A percentile compares a stretch with the other conserved stretches of the same genome.
phyloP scores from a whole-genome alignment of 2,797 vertebrate genomes.

The Rhinella marina region DNA sequence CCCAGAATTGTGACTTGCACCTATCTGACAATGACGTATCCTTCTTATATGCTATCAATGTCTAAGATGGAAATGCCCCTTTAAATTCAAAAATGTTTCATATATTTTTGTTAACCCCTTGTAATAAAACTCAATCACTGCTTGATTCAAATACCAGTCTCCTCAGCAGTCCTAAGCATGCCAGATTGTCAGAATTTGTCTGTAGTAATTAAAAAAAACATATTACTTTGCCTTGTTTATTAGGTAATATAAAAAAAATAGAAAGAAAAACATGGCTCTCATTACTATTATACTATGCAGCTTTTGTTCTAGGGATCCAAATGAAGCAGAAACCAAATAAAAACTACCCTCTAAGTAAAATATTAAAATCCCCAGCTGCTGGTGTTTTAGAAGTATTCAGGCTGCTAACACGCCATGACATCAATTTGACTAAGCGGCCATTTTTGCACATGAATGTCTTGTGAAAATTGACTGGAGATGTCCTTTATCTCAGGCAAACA shows the following conservation, averaged over 20 bases:
- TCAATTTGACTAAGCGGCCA: slow-evolving; percentile 23
- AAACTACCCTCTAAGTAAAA: neutral
- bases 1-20: no score
- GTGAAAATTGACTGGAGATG: slow-evolving; percentile 28
- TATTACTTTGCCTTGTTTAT: neutral
- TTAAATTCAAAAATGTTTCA: no score
- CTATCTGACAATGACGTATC: no score
- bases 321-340: neutral
- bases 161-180: no score
- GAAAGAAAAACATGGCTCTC: neutral
- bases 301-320: neutral
- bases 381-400: slow-evolving; percentile 24
- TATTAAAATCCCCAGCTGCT: slow-evolving; percentile 39
- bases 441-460: slow-evolving; percentile 28
- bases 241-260: neutral
- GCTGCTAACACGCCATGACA: slow-evolving; percentile 37
- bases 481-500: slow-evolving; percentile 48
- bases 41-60: no score
- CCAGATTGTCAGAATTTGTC: no score
- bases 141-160: no score
- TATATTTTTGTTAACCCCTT: no score
- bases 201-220: neutral
- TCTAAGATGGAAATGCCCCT: no score
- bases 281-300: neutral
- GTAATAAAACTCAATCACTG: no score